These are phyloP conservation scores for Actenoides lindsayi DNA, from an alignment of 2,113 vertebrate species.

Conservation along the genomic window DNA sequence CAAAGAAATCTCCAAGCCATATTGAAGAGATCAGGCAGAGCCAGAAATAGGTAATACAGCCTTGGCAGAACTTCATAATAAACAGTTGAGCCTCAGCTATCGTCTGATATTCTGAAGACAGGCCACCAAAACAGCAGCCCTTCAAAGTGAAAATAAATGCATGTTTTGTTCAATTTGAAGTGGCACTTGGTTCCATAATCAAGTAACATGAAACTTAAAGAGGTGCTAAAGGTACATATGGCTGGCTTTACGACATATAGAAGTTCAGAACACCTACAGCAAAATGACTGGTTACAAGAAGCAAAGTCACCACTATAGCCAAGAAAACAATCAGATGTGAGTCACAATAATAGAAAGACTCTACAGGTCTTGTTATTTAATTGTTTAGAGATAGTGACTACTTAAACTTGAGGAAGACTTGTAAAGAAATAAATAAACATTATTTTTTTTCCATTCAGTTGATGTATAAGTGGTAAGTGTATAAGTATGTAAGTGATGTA, in stretches of 20 bases:
- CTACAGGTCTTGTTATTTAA: background rate
- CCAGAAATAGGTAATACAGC: constrained; percentile 9
- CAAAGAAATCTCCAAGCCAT: constrained; percentile 16
- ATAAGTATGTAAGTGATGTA: no score
- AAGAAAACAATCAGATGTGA: background rate
- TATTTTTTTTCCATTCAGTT: background rate
- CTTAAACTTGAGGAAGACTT: background rate
- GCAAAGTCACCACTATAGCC: background rate
- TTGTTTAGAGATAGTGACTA: background rate
- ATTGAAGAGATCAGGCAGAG: constrained; percentile 17
- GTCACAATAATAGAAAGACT: background rate
- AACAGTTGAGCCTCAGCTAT: background rate
- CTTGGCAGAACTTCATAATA: background rate
- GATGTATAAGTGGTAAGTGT: background rate
- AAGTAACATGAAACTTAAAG: background rate
- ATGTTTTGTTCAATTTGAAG: background rate
- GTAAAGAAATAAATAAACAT: background rate
- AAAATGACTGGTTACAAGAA: background rate
- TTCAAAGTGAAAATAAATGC: background rate
- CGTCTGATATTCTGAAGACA: background rate
- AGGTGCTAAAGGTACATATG: background rate
- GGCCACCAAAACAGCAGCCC: background rate
- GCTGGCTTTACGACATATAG: background rate
- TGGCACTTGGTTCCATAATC: background rate
- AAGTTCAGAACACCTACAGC: background rate